Base-by-base conservation (phyloP, 2,113 vertebrate genomes). In the Ploceus nigricollis region DNA sequence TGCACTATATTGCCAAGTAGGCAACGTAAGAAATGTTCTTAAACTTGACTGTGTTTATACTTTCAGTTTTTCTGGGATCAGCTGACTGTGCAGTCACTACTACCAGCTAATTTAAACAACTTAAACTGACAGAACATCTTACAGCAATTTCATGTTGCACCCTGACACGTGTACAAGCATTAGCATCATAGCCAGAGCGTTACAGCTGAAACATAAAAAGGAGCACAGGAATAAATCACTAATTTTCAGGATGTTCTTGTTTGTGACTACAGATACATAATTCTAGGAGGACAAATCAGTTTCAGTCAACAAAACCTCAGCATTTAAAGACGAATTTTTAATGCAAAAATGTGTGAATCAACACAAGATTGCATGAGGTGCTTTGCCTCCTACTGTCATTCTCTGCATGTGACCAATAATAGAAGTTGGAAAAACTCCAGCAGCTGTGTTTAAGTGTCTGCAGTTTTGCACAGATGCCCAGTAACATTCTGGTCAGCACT, bases 361-460 rank as follows among this genome's bases (percentile, higher is more conserved):
- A 80, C 1, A 1, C 35, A 87, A 87, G 69, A 79, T 12, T 81
- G 37, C 33, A 42, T 5, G 50, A 96, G 45, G n/a, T 47, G 15
- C 47, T 94, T 89, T 92, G 60, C 89, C 82, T 90, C 88, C 63
- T 73, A 30, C 60, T 90, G 63, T 73, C 71, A 48, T 63, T 93
- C 58, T 68, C 79, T 42, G 40, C 33, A 9, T 71, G 82, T 82
- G 71, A 86, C 87, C 93, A 85, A 33, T 66, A 94, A 90, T 4
- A 77, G 75, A 91, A 80, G 58, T 33, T 96, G 82, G 91, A 78
- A 88, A 63, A 70, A 31, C 35, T 90, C 87, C 95, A 94, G 84
- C 33, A 94, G 89, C 75, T 77, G 89, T 45, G 35, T 82, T 91
- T 61, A 79, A 82, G 53, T 22, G 40, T 28, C 84, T 80, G 37